phyloP scores from a whole-genome alignment of 2,113 vertebrate species.

The Collichthys lucidus region DNA sequence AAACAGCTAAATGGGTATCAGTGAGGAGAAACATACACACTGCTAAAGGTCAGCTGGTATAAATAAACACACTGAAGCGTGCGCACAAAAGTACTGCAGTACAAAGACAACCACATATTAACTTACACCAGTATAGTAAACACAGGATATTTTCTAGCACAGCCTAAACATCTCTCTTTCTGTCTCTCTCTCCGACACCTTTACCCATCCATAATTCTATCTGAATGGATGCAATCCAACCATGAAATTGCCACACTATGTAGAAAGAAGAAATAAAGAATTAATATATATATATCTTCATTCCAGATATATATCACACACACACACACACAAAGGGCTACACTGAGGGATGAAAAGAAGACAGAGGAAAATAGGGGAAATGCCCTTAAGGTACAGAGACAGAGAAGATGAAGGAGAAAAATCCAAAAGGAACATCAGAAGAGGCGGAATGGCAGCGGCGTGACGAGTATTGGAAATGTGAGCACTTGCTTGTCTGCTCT shows the following conservation, averaged over 20 bases:
- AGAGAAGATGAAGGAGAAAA: slow-evolving; percentile 22
- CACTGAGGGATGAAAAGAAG: slow-evolving; percentile 21
- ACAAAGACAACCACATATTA: not conserved
- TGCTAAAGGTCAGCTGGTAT: slow-evolving; percentile 54
- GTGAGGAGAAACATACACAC: slow-evolving; percentile 35
- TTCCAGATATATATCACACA: slow-evolving; percentile 5
- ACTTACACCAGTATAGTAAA: not conserved
- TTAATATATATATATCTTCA: slow-evolving; percentile 12
- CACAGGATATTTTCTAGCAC: slow-evolving; percentile 5
- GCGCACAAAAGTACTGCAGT: slow-evolving; percentile 1
- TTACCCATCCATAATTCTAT: slow-evolving; percentile 24
- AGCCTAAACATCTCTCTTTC: not conserved
- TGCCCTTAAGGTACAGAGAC: slow-evolving; percentile 42
- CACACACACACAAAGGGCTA: slow-evolving; percentile 30
- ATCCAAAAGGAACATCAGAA: slow-evolving; percentile 55
- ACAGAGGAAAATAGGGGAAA: slow-evolving; percentile 27
- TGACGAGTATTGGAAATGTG: slow-evolving; percentile 48
- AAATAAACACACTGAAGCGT: slow-evolving; percentile 34
- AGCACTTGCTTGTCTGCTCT: slow-evolving; percentile 48
- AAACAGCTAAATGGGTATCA: slow-evolving; percentile 57
- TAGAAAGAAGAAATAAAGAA: slow-evolving; percentile 21
- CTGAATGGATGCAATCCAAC: slow-evolving; percentile 50
- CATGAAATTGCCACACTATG: slow-evolving; percentile 33
- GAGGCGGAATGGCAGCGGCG: slow-evolving; percentile 42
- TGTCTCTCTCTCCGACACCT: not conserved